A percentile compares a stretch with the other conserved stretches of the same genome.
Evolutionary conservation across 2,113 vertebrate genomes (phyloP).

Genomic region (Genyomyrus donnyi): DNA sequence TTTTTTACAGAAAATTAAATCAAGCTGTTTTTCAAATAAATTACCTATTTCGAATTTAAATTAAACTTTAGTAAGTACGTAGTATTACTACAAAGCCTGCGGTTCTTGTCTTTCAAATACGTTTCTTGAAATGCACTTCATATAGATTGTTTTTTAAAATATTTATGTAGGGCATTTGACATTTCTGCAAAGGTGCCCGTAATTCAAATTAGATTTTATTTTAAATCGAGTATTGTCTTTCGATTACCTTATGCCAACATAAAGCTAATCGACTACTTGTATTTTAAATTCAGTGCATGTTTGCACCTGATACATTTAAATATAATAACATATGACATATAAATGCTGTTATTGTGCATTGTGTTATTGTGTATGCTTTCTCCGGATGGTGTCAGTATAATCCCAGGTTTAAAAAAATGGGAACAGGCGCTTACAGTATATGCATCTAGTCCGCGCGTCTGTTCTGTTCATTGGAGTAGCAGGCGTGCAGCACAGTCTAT

Average conservation of each 20-base stretch:
- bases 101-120: neutral
- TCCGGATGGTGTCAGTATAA: slow-evolving; percentile 31
- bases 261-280: neutral
- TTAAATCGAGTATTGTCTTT: neutral
- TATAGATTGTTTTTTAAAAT: neutral
- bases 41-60: neutral
- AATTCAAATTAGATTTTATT: neutral
- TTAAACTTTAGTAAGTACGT: neutral
- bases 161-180: neutral
- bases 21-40: neutral
- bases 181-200: neutral
- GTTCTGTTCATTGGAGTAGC: neutral
- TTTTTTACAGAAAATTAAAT: neutral
- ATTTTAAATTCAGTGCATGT: neutral
- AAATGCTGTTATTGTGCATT: neutral
- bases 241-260: neutral
- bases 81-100: neutral
- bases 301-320: neutral
- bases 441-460: neutral
- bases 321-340: neutral
- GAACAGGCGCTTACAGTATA: neutral
- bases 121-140: neutral
- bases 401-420: neutral
- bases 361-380: neutral
- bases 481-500: neutral